These are phyloP conservation scores for Pyrrhia umbra DNA, from an alignment of 2,888 invertebrate genomes.

Conservation along the genomic window DNA sequence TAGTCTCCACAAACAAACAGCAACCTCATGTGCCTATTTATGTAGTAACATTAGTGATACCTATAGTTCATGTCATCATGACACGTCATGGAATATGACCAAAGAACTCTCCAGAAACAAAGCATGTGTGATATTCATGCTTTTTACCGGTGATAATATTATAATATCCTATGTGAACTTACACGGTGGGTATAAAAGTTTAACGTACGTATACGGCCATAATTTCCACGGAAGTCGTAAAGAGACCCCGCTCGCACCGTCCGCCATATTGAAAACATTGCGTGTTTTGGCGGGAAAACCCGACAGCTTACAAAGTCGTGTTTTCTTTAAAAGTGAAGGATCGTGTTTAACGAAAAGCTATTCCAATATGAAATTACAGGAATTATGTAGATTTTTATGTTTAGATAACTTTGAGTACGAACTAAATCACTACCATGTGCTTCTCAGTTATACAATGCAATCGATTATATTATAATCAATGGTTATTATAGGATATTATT, in stretches of 20 bases:
- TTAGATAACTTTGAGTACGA: not conserved
- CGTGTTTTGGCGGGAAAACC: conserved; percentile 80
- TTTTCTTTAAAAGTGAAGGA: conserved; percentile 44
- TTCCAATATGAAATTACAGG: not conserved
- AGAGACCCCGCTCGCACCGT: conserved; percentile 73
- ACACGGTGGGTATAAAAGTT: conserved; percentile 82
- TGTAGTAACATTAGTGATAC: no score
- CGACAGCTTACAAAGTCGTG: conserved; percentile 44
- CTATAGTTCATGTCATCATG: no score
- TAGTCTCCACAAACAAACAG: no score
- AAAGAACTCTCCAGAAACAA: conserved; percentile 55
- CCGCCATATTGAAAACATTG: conserved; percentile 82
- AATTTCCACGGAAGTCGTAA: conserved; percentile 87
- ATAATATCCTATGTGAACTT: conserved; percentile 73
- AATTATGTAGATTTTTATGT: not conserved
- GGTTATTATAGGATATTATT: no score
- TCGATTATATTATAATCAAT: no score
- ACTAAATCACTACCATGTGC: not conserved
- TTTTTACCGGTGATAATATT: conserved; percentile 74
- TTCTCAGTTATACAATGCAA: not conserved
- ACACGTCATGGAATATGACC: not conserved
- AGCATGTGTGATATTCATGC: conserved; percentile 64
- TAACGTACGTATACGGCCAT: conserved; percentile 82
- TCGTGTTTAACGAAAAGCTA: conserved; percentile 2
- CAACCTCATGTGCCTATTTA: no score